Percentiles rank a stretch among this genome's conserved stretches.
These are phyloP conservation scores for Ramphastos sulfuratus DNA, from an alignment of 2,113 vertebrate genomes.

Conservation along the genomic window DNA sequence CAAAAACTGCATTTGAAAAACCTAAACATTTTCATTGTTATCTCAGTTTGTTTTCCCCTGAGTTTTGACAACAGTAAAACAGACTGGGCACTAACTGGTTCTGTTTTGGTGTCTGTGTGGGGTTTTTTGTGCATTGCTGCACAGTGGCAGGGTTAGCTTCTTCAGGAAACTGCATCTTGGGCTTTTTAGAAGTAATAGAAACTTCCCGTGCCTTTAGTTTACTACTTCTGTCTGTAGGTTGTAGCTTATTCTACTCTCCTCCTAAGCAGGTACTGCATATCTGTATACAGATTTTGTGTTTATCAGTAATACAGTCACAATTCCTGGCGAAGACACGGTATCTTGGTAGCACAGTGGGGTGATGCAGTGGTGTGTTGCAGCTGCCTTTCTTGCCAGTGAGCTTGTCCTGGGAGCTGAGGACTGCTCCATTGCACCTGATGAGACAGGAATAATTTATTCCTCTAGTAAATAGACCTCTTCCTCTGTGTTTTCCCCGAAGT, in stretches of 20 bases:
- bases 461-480: neutral
- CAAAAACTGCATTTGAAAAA: neutral
- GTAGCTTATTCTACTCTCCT: neutral
- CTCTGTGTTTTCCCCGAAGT: constrained; percentile 16
- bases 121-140: neutral
- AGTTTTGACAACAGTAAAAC: neutral
- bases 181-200: neutral
- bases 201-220: neutral
- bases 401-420: rapidly evolving
- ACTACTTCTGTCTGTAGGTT: rapidly evolving
- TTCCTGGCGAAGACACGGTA: neutral
- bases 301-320: neutral
- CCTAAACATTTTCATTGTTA: neutral
- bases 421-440: neutral
- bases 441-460: neutral
- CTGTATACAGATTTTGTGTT: neutral
- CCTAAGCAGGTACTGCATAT: neutral
- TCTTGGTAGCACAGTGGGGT: neutral
- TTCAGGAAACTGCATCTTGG: neutral
- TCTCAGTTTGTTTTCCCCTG: neutral
- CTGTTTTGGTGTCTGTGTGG: neutral
- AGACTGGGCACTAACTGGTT: neutral
- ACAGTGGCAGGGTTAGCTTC: neutral
- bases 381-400: neutral
- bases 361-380: rapidly evolving